Evolutionary conservation across 2,888 invertebrate genomes (phyloP), one percentile per base, ranked within the genome.

Genomic region (Yponomeuta evonymella): DNA sequence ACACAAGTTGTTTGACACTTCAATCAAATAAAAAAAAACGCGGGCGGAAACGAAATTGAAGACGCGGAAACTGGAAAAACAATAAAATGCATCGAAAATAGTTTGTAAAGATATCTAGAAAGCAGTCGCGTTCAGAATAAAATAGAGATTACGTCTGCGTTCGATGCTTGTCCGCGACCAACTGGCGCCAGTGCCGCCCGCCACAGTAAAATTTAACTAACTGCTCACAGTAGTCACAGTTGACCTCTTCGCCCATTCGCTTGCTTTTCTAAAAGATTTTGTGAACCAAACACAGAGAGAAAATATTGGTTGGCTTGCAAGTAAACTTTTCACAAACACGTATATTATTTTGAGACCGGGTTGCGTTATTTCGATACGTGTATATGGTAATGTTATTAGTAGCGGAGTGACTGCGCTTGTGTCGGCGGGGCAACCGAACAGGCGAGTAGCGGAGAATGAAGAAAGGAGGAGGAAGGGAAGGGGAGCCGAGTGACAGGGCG

Each of bases 211-310:
- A 43, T 79, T 23, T 23, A 33, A 33, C 33, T 33, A 74, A 73
- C 72, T 74, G 74, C 72, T 74, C 73, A 74, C 73, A 74, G 74
- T 74, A 79, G 85, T 74, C 73, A 74, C 73, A 74, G 74, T 74
- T 79, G 85, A 85, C 87, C 87, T 88, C 86, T n/a, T 67, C 43
- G 84, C 79, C 81, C 86, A 78, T 83, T 88, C 83, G 85, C 84
- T 82, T 77, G 15, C 29, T 30, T 76, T 76, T 12, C 15, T 58
- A 58, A 43, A 15, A 58, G 51, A 58, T 5, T 58, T 4, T 58
- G 15, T 15, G 15, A 5, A 58, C 15, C 3, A 15, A 15, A 58
- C 15, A 58, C 15, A 15, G 23, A 58, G 15, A 15, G 51, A 12
- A 58, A 58, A 58, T 58, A 58, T 15, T 58, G 6, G 15, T 58